phyloP scores from a whole-genome alignment of 2,888 invertebrate genomes.

The Calliphora vomitoria region DNA sequence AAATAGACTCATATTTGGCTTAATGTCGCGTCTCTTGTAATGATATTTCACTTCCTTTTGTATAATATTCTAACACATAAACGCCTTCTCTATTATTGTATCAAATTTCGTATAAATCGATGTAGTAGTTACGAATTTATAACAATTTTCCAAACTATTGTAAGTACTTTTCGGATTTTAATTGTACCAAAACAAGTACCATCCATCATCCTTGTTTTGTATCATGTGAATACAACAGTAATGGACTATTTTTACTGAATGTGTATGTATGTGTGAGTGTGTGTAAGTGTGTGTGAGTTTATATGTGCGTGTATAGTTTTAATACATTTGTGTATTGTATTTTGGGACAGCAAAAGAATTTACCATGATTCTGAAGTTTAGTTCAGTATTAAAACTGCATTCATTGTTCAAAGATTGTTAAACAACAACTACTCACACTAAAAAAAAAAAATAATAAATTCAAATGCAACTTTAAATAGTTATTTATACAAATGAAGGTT shows the following conservation, averaged over 20 bases:
- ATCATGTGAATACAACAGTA: slow-evolving; percentile 34
- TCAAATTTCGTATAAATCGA: no score
- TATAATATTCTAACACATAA: no score
- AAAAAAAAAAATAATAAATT: neutral
- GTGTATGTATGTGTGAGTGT: neutral
- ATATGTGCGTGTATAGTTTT: slow-evolving; percentile 48
- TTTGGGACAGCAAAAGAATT: slow-evolving; percentile 53
- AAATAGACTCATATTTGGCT: no score
- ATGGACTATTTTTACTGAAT: slow-evolving; percentile 15
- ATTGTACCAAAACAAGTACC: slow-evolving; percentile 5
- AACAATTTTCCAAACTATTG: no score
- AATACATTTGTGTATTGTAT: slow-evolving; percentile 50
- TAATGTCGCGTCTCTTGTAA: no score
- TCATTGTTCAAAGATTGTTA: slow-evolving; percentile 67
- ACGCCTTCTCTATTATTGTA: no score
- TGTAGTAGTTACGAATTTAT: no score
- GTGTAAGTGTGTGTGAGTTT: neutral
- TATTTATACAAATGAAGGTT: slow-evolving; percentile 18
- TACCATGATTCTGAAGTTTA: slow-evolving; percentile 59
- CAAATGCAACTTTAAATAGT: slow-evolving; percentile 28
- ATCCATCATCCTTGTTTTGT: slow-evolving; percentile 15
- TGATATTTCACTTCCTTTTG: no score
- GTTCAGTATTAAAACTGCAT: slow-evolving; percentile 70
- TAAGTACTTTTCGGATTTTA: neutral
- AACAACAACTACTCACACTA: neutral